phyloP scores from a whole-genome alignment of 53 echinoderm and acorn worm species.

The Apostichopus leukothele region DNA sequence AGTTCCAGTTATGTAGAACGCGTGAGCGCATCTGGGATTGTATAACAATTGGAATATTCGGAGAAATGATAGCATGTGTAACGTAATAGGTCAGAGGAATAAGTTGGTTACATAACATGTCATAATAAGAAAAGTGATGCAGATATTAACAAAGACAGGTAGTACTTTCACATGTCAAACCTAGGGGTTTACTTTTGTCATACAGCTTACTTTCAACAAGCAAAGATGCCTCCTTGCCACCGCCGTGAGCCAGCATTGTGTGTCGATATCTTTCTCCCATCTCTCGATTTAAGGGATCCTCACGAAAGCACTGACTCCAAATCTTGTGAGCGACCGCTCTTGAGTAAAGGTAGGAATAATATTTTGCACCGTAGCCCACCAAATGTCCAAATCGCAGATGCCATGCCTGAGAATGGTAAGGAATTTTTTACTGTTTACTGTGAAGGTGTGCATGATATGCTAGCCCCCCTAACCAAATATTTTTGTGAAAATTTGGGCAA shows the following conservation, averaged over 20 bases:
- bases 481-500: too few species aligned
- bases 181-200: too few species aligned
- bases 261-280: constrained; percentile 82
- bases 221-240: constrained; percentile 77
- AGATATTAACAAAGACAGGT: not conserved
- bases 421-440: too few species aligned
- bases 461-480: too few species aligned
- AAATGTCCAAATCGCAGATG: constrained; percentile 93
- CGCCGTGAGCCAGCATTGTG: constrained; percentile 91
- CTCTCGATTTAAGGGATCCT: constrained; percentile 72
- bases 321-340: constrained; percentile 84
- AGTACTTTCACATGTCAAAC: not conserved
- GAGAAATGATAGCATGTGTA: too few species aligned
- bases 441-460: too few species aligned
- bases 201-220: constrained; percentile 83
- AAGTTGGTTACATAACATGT: too few species aligned
- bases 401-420: constrained; percentile 66
- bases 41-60: too few species aligned
- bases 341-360: constrained; percentile 91
- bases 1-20: too few species aligned
- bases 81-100: too few species aligned
- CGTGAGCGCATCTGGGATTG: too few species aligned
- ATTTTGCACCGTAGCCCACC: constrained; percentile 96
- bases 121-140: too few species aligned
- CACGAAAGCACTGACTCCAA: constrained; percentile 82